Evolutionary conservation across 2,888 invertebrate species (phyloP).

Genomic region (Apodemia zela): DNA sequence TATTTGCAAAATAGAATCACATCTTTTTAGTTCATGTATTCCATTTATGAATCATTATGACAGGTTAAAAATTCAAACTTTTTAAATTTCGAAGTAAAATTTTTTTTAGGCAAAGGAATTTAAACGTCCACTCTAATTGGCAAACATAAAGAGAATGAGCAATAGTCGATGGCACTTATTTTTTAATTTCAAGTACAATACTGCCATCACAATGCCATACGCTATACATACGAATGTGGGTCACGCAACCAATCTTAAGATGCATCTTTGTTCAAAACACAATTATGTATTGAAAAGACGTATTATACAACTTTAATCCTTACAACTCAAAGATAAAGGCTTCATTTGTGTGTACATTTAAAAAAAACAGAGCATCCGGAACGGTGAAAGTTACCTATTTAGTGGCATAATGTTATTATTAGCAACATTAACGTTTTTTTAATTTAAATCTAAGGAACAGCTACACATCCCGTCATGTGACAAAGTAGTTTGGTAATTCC

Average conservation of each 20-base stretch:
- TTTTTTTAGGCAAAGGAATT: neutral
- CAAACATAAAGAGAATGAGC: conserved; percentile 58
- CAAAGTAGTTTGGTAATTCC: too few species aligned
- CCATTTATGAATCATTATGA: neutral
- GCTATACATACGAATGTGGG: conserved; percentile 55
- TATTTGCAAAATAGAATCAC: neutral
- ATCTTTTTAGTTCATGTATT: neutral
- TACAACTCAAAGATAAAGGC: conserved; percentile 2
- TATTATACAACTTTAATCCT: neutral
- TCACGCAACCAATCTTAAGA: conserved; percentile 62
- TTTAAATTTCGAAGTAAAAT: neutral
- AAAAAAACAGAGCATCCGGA: neutral
- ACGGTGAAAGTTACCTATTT: neutral
- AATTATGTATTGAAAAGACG: conserved; percentile 22
- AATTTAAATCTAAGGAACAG: too few species aligned
- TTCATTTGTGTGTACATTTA: neutral
- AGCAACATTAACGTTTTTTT: too few species aligned
- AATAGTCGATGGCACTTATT: conserved; percentile 47
- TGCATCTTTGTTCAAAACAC: conserved; percentile 48
- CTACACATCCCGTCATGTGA: too few species aligned
- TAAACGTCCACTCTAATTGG: conserved; percentile 47
- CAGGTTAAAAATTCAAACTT: neutral
- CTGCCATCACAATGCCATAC: conserved; percentile 50
- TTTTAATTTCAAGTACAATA: conserved; percentile 52
- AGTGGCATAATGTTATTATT: too few species aligned